These are phyloP conservation scores for Coregonus clupeaformis DNA, from an alignment of 2,113 vertebrate genomes.

Conservation along the genomic window DNA sequence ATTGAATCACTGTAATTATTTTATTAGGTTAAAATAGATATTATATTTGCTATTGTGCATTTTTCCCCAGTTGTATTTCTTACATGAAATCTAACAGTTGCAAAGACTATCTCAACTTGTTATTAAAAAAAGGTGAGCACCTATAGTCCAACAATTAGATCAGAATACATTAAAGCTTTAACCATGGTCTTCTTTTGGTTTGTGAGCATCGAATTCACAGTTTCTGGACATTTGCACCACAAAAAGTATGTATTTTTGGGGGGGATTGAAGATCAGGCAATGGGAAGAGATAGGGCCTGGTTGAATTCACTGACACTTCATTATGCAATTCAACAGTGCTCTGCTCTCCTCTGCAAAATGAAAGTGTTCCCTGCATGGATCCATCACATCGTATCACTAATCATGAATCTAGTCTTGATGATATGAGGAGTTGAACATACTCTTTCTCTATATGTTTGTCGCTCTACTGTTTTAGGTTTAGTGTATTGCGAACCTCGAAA, in stretches of 20 bases:
- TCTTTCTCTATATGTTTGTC: neutral
- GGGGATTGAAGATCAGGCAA: neutral
- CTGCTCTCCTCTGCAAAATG: constrained; percentile 4
- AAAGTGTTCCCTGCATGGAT: neutral
- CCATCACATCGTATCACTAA: neutral
- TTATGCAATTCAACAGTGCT: neutral
- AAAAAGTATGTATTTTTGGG: neutral
- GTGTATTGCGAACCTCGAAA: no score
- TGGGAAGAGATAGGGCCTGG: neutral
- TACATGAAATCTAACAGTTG: neutral
- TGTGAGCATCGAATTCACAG: neutral
- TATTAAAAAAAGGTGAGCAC: neutral
- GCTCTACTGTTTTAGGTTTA: neutral
- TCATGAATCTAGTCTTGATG: constrained; percentile 30
- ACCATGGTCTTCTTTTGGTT: neutral
- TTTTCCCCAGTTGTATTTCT: no score
- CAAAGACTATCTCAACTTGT: neutral
- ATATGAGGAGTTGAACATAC: constrained; percentile 42
- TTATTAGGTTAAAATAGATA: neutral
- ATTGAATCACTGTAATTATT: neutral
- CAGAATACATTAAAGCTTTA: neutral
- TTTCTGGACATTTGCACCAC: neutral
- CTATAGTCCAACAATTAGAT: neutral
- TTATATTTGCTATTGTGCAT: neutral
- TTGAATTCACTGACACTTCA: constrained; percentile 3